Evolutionary conservation across 2,113 vertebrate species (phyloP), one percentile per base, ranked within the genome.

Genomic region (Eptesicus fuscus): DNA sequence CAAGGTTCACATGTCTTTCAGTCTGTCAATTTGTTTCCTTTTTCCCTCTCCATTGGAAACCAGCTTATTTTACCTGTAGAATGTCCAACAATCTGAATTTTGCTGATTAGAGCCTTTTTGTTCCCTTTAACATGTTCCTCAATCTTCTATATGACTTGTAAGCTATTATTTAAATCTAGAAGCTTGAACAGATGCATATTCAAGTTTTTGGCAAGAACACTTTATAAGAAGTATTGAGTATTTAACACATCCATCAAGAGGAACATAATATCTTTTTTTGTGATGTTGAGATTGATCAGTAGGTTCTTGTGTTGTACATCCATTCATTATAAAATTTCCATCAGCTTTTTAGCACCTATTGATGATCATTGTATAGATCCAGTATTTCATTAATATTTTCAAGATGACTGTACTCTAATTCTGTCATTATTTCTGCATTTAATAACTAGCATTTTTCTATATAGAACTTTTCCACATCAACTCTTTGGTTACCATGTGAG

Each of bases 351-450:
- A 91, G 44, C 37, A 40, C 63, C 37, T 82, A 6, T 56, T 95
- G 44, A 80, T 94, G 13, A 73, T 67, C 35, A 67, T 44, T 87
- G 20, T 25, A 51, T 63, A 53, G 6, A 44, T 80, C 17, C 13
- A 65, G 0, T 80, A 25, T 86, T 91, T 73, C 67, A 94, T 73
- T 91, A 87, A 80, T 23, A 25, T 90, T 80, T 73, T 17, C 32
- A 90, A 79, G 71, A 78, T 79, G 30, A 53, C 56, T 79, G 2
- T 93, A 84, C 37, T 73, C 18, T 73, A 78, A 67, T 47, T 84
- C 32, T 85, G 37, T 53, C 7, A 37, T 92, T 83, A 63, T 95
- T 84, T 95, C 74, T 79, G 30, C 10, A 28, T 84, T 95, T 89
- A 53, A 71, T 78, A 63, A 16, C 49, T 70, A 61, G 18, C 18